phyloP scores from a whole-genome alignment of 2,888 invertebrate genomes.

The Tuberolachnus salignus region DNA sequence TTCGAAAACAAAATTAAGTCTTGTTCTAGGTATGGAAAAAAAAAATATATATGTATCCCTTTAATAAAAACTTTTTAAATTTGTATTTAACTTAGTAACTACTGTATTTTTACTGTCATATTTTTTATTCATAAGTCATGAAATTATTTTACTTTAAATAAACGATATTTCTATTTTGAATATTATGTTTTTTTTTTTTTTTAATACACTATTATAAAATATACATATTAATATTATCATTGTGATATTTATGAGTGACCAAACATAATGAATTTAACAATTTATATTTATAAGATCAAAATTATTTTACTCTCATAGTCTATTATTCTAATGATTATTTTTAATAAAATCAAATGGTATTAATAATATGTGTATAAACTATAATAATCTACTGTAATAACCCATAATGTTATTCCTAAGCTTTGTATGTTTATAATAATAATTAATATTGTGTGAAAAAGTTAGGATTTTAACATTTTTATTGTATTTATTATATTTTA shows the following conservation, averaged over 20 bases:
- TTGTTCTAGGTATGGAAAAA: constrained; percentile 44
- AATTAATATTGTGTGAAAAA: constrained; percentile 18
- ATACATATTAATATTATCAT: constrained; percentile 42
- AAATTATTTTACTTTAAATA: constrained; percentile 40
- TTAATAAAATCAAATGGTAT: constrained; percentile 45
- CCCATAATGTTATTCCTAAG: constrained; percentile 26
- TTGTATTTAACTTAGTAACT: constrained; percentile 39
- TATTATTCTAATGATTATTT: constrained; percentile 1
- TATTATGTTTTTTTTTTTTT: constrained; percentile 24
- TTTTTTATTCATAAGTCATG: constrained; percentile 31
- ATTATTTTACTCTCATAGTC: constrained; percentile 25
- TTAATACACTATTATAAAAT: constrained; percentile 24
- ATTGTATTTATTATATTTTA: constrained; percentile 11
- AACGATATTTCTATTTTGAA: constrained; percentile 45
- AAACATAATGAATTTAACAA: constrained; percentile 2
- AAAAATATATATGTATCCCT: constrained; percentile 27
- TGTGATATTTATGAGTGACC: constrained; percentile 26
- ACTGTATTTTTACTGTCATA: constrained; percentile 36
- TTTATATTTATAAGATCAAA: constrained; percentile 36
- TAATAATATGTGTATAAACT: constrained; percentile 44
- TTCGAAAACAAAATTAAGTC: constrained; percentile 36
- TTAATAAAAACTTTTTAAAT: constrained; percentile 32
- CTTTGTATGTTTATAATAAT: constrained; percentile 40
- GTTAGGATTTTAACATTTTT: constrained; percentile 6
- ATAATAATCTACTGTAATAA: constrained; percentile 15